Evolutionary conservation across 2,888 invertebrate genomes (phyloP), one percentile per base, ranked within the genome.

Genomic region (Branchipolynoe longqiensis): DNA sequence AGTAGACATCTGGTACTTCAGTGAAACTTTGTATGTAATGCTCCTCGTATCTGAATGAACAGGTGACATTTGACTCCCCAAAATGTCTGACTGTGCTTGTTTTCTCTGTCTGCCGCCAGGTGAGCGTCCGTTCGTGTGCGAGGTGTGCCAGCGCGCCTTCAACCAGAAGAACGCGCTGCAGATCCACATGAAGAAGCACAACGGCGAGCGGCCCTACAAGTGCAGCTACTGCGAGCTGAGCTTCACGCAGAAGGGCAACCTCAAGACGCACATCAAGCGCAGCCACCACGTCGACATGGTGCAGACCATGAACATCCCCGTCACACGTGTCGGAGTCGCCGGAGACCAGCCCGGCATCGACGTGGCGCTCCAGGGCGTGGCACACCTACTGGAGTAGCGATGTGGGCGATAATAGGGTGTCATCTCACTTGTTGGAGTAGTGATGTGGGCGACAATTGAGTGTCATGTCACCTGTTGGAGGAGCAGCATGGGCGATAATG

Each of bases 111-210:
- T n/a, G 12, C 62, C 89, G 88, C 28, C 91, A 90, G 93, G 92
- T 40, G 93, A 93, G 86, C 89, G 93, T 1, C 93, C 93, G 3
- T 93, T 92, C 87, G 88, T 87, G 14, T 93, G 93, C 86, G 87
- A 88, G 2, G 88, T 92, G 6, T 93, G 93, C 88, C 83, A 88
- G 25, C 92, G 92, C 86, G 90, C 92, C 4, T 93, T 93, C 89
- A 93, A 93, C 88, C 93, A 93, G 91, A 93, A 93, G 89, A 93
- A 93, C 88, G 92, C 93, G 0, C 90, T 93, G 56, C 91, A 92
- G 87, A 91, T 93, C 41, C 93, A 93, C 87, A 87, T 92, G 86
- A 91, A 92, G 88, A 92, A 92, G 84, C 93, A 93, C 89, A 91
- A 90, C 40, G 93, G 93, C 3, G 91, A 92, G 82, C 89, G 90